phyloP scores from a whole-genome alignment of 1,140 invertebrate species.

The Zaprionus africanus region DNA sequence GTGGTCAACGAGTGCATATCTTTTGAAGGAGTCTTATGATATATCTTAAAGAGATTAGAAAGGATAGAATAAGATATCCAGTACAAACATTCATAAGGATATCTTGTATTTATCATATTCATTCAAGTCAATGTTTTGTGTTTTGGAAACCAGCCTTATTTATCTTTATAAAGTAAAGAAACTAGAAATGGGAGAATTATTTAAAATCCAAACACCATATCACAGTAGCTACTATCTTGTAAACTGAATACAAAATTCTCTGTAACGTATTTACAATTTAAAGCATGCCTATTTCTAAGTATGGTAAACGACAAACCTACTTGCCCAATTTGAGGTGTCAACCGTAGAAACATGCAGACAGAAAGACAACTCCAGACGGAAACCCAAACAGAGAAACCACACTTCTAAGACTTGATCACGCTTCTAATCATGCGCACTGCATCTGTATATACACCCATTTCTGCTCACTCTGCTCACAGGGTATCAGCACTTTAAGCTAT shows the following conservation, averaged over 20 bases:
- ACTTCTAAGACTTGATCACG: background rate
- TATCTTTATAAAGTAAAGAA: too few relatives aligned
- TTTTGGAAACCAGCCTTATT: too few relatives aligned
- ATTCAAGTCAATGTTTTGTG: too few relatives aligned
- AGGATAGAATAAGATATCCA: too few relatives aligned
- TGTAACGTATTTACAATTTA: background rate
- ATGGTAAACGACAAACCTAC: background rate
- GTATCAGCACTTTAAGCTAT: background rate
- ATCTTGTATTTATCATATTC: too few relatives aligned
- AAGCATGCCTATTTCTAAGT: background rate
- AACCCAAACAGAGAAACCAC: background rate
- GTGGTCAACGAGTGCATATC: background rate
- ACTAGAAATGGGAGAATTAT: too few relatives aligned
- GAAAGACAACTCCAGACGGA: background rate
- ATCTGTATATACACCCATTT: background rate
- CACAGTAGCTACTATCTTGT: background rate
- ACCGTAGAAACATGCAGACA: background rate
- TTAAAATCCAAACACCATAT: too few relatives aligned
- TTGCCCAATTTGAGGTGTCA: slow-evolving; percentile 2
- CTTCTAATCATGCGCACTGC: background rate
- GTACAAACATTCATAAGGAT: too few relatives aligned
- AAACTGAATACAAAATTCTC: background rate
- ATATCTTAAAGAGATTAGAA: too few relatives aligned
- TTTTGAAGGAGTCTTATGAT: background rate
- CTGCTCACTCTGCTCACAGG: background rate